phyloP scores from a whole-genome alignment of 2,113 vertebrate species.

The Salvelinus sp. region DNA sequence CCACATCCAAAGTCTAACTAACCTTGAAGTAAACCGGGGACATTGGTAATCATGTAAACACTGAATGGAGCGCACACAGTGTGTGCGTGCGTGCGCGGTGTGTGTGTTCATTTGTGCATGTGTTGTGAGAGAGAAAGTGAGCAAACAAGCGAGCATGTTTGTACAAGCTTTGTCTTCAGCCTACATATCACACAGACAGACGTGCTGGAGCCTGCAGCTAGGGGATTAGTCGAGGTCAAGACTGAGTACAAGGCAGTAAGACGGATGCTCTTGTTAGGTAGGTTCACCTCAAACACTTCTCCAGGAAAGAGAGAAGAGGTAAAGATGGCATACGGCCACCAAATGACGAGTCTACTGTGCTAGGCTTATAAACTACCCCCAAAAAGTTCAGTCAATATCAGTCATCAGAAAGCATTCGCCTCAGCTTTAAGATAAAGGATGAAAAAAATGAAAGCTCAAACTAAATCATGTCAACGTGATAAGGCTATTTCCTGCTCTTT shows the following conservation, averaged over 20 bases:
- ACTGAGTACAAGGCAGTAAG: conserved; percentile 4
- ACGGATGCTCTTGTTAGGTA: conserved; percentile 8
- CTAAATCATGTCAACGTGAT: neutral
- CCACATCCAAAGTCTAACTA: conserved; percentile 18
- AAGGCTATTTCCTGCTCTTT: neutral
- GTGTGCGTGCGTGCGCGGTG: too few species aligned
- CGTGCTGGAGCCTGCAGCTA: conserved; percentile 26
- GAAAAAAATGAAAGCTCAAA: neutral
- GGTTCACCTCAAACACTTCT: conserved; percentile 2
- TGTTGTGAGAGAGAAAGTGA: neutral
- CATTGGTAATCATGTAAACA: too few species aligned
- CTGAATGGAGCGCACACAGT: too few species aligned
- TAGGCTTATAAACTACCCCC: neutral
- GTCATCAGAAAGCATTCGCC: neutral
- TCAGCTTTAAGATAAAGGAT: too few species aligned
- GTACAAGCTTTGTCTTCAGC: conserved; percentile 7
- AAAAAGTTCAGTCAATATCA: neutral
- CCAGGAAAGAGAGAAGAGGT: neutral
- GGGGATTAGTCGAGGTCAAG: conserved; percentile 26
- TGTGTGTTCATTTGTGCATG: neutral
- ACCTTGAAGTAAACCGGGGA: neutral
- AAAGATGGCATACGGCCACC: conserved; percentile 5
- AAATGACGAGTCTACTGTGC: neutral
- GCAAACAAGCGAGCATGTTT: neutral
- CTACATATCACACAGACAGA: conserved; percentile 26